phyloP scores from a whole-genome alignment of 2,888 invertebrate species.

The Drosophila affinis region DNA sequence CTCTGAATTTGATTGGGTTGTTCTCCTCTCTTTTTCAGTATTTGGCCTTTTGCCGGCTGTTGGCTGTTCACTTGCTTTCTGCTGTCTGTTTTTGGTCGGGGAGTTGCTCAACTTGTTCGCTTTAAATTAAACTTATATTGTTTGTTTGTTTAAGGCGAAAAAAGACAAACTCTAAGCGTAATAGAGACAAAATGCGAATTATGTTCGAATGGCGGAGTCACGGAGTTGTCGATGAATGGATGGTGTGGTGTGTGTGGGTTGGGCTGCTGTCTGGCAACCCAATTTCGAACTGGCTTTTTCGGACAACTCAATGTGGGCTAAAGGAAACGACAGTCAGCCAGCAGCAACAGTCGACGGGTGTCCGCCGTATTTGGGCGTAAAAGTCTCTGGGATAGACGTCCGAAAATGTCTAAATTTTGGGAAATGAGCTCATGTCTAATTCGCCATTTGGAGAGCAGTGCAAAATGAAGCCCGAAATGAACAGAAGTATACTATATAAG shows the following conservation, averaged over 20 bases:
- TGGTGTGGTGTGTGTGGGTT: conserved; percentile 51
- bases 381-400: conserved; percentile 49
- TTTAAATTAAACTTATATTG: conserved; percentile 67
- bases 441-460: conserved; percentile 54
- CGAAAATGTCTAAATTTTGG: conserved; percentile 50
- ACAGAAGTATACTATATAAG: conserved; percentile 13
- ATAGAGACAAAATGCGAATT: conserved; percentile 45
- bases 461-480: conserved; percentile 44
- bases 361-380: conserved; percentile 70
- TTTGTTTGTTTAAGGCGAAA: conserved; percentile 37
- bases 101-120: conserved; percentile 58
- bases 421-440: conserved; percentile 67
- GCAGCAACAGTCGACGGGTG: background rate
- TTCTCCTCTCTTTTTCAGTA: conserved; percentile 26
- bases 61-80: conserved; percentile 40
- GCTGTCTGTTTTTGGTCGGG: conserved; percentile 31
- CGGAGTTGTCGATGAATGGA: conserved; percentile 21
- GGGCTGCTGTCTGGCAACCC: conserved; percentile 62
- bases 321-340: conserved; percentile 57
- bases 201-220: conserved; percentile 28
- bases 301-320: conserved; percentile 67
- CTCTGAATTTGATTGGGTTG: conserved; percentile 42
- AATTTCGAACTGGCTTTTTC: conserved; percentile 53
- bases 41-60: conserved; percentile 53
- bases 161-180: conserved; percentile 40